These are phyloP conservation scores for Nomada lathburiana DNA, from an alignment of 2,888 invertebrate genomes.

Conservation along the genomic window DNA sequence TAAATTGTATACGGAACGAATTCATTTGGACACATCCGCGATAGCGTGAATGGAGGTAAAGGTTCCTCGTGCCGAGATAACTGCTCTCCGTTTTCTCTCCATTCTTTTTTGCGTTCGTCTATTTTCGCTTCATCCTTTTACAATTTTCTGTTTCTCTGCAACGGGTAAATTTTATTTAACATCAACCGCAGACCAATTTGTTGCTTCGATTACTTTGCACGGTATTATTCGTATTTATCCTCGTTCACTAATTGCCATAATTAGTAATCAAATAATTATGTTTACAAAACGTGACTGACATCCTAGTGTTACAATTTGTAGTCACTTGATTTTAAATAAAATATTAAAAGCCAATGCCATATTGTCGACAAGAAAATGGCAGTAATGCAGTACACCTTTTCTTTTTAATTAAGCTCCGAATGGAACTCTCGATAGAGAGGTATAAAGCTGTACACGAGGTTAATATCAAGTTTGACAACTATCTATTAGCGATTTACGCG, in stretches of 20 bases:
- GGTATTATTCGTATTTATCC: background rate
- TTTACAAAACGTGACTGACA: too few species aligned
- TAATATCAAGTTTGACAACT: too few species aligned
- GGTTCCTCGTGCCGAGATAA: constrained; percentile 51
- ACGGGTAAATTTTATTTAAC: constrained; percentile 37
- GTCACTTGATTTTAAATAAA: too few species aligned
- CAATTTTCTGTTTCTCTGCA: constrained; percentile 27
- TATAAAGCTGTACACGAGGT: too few species aligned
- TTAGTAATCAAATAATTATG: background rate
- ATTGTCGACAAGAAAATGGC: too few species aligned
- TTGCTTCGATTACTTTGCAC: background rate
- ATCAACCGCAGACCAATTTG: constrained; percentile 37
- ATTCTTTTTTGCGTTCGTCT: constrained; percentile 29
- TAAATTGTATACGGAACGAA: constrained; percentile 61
- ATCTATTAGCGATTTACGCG: too few species aligned
- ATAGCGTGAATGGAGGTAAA: constrained; percentile 49
- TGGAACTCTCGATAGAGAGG: too few species aligned
- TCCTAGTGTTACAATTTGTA: too few species aligned
- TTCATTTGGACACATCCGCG: constrained; percentile 52
- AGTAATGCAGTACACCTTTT: too few species aligned
- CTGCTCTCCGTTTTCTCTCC: constrained; percentile 28
- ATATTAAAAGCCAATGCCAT: too few species aligned
- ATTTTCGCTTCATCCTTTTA: constrained; percentile 43
- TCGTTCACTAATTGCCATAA: background rate
- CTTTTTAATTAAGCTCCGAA: too few species aligned